Evolutionary conservation across 2,797 vertebrate genomes (phyloP), one percentile per base, ranked within the genome.

Genomic region (Allobates femoralis): DNA sequence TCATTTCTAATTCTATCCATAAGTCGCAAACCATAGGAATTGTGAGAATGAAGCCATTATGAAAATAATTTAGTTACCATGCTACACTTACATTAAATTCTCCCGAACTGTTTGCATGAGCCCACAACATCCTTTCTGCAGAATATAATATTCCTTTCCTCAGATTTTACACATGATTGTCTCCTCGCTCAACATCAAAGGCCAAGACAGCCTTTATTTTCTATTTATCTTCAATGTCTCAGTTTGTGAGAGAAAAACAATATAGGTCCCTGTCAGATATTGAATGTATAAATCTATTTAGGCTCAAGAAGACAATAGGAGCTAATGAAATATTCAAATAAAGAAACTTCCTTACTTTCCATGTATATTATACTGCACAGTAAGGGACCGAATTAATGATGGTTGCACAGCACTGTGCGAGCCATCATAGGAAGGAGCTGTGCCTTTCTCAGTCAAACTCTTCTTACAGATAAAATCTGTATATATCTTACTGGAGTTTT

Each of bases 311-410:
- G 93, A 92, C 90, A 92, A 93, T 92, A 92, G 93, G 90, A 89
- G 81, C 91, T 92, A 90, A 93, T 95, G 92, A 94, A 95, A 95
- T 95, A 95, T 95, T 94, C 94, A 94, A 92, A 93, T 94, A 94
- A 91, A 88, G 34, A 86, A 80, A 51, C 77, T 67, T 88, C 82
- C 79, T 91, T 91, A 86, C 78, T 92, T 92, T 93, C 90, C 90
- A 89, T 92, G 92, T 91, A 91, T 94, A 93, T 93, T 93, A 93
- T 93, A 93, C 90, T 55, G 92, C 94, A 93, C 95, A 94, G 94
- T 91, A 88, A 93, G 94, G 93, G 92, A 93, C 91, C 93, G 91
- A 92, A 93, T 93, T 95, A 94, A 95, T 94, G 94, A 94, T 81
- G 77, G 77, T 66, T 73, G 46, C 77, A 58, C 77, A 55, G 67